Evolutionary conservation across 2,797 vertebrate genomes (phyloP), one percentile per base, ranked within the genome.

Genomic region (Jordanella pulchra): DNA sequence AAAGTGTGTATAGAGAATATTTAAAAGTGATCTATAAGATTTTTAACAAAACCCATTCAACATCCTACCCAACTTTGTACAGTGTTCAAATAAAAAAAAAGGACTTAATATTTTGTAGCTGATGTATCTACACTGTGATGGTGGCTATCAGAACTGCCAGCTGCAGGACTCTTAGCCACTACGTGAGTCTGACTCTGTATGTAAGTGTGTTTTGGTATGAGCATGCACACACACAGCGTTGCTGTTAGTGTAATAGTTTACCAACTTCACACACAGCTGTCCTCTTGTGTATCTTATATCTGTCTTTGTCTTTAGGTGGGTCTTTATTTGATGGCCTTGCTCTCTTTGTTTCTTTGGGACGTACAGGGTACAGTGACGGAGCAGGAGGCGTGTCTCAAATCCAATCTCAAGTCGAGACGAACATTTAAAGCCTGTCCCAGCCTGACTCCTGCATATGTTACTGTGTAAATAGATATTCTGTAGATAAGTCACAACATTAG

Each of bases 121-220:
- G 86, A 84, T 89, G 84, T 87, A 87, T 88, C 81, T 78, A 90
- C 91, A 93, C 93, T 92, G 91, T 93, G 92, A 93, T 75, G 65
- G 85, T 81, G 87, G 85, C 80, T 87, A 55, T 83, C 76, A 75
- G 80, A 79, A 82, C 73, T 81, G 75, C 77, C 75, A 85, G 79
- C 85, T 87, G 84, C 84, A 76, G 84, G 81, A 87, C 75, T 82
- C 51, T 23, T 81, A 85, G 85, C 86, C 84, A 78, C 80, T 76
- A 83, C 75, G 67, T 83, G 87, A 76, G 50, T 76, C 70, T 72
- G 69, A 42, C n/a, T 81, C 47, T 72, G 60, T 75, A 7, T 71
- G 63, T 67, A 54, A 42, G 63, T 73, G 73, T 27, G 35, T 65
- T 53, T 69, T 66, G 39, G 61, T 35, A 81, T 70, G 71, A 76